Base-by-base conservation (phyloP, 2,113 vertebrate genomes). In the Mesitornis unicolor region DNA sequence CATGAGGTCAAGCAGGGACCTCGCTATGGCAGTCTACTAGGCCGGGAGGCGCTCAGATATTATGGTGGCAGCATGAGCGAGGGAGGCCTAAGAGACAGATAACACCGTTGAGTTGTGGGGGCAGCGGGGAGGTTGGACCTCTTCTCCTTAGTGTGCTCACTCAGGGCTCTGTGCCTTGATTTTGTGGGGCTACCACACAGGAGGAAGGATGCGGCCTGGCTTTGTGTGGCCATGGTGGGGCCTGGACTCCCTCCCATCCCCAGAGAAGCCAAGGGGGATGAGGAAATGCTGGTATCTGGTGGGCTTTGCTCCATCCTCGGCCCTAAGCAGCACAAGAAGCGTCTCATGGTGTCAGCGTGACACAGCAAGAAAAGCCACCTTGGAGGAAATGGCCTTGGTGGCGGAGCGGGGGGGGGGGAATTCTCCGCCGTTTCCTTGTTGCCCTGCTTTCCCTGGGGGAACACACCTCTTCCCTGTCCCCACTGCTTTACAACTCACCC, bases 1-100 rank as follows among this genome's bases (percentile, higher is more conserved):
- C 97, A 97, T 97, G 91, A 96, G 95, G 91, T 76, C 94, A 76
- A 45, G 87, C 40, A 94, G 91, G 92, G 95, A 88, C 93, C 95
- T 96, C 78, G 11, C 74, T 76, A 93, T 36, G 88, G 81, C 87
- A 84, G 56, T n/a, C 83, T 93, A 43, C 56, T 77, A 80, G 73
- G 51, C 94, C 83, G 86, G 86, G 95, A 85, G 38, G 40, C 57
- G 17, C 94, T 91, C 83, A 73, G 93, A 40, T 69, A 54, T 75
- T 89, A 80, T 68, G 89, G 83, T 76, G 93, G 63, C 90, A 80
- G 89, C 89, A 56, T 80, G 50, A 36, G 59, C 80, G 59, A 57
- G 87, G 92, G 59, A 57, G 87, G 92, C 96, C 97, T 96, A 95
- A 91, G 96, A 89, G 94, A 96, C 76, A 95, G 94, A 95, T 42